Percentiles rank a stretch among this genome's conserved stretches.
Conservation (phyloP, 2,113 vertebrate species). For the Paracanthobrama guichenoti region DNA sequence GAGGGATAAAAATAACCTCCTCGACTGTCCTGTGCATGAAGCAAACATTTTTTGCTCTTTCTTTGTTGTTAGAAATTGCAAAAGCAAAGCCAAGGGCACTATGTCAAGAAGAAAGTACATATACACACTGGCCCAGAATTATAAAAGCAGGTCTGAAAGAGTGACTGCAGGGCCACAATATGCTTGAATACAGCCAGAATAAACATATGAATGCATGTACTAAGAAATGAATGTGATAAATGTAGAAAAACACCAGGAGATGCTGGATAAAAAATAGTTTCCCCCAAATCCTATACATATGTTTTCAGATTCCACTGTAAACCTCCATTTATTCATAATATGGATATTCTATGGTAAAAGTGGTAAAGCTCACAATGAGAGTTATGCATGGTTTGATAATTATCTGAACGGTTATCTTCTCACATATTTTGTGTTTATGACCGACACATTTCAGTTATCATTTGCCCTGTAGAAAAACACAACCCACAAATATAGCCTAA, state of each 20-base stretch:
- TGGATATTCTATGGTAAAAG: not conserved
- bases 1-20: slow-evolving; percentile 25
- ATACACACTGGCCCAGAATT: not conserved
- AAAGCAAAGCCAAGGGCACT: slow-evolving; percentile 22
- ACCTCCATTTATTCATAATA: too few relatives aligned
- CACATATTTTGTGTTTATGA: not conserved
- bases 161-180: not conserved
- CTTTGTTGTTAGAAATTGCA: slow-evolving; percentile 19
- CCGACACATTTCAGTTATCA: too few relatives aligned
- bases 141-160: not conserved
- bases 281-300: not conserved
- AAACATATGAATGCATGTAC: not conserved
- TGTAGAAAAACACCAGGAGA: not conserved
- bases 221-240: too few relatives aligned
- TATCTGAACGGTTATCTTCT: not conserved
- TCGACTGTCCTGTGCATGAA: not conserved
- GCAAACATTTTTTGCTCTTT: slow-evolving; percentile 6
- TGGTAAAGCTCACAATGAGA: not conserved
- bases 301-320: too few relatives aligned
- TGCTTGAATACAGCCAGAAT: not conserved
- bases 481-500: not conserved
- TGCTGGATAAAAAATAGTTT: not conserved
- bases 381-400: not conserved
- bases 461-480: not conserved
- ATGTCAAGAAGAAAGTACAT: slow-evolving; percentile 19